Evolutionary conservation across 2,888 invertebrate genomes (phyloP).

Genomic region (Scelioninae gen. 1): DNA sequence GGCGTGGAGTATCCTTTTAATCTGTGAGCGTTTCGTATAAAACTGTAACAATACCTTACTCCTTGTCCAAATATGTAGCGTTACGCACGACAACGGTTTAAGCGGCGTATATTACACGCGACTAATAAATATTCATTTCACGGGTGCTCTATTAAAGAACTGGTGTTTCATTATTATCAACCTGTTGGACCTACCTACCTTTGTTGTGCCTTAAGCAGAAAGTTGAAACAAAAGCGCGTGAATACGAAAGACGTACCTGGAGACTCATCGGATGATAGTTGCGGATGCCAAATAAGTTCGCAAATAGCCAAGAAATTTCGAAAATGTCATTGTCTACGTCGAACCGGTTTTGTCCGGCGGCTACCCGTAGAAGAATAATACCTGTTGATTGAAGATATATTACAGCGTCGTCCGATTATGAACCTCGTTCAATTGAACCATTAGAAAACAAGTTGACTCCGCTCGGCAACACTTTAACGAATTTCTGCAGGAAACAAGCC

Average conservation of each 20-base stretch:
- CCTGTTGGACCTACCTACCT: conserved; percentile 38
- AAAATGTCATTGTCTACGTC: conserved; percentile 65
- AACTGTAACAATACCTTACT: conserved; percentile 9
- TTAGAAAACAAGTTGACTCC: conserved; percentile 7
- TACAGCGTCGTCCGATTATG: conserved; percentile 44
- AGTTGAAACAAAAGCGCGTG: conserved; percentile 54
- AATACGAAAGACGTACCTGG: conserved; percentile 21
- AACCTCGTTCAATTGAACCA: conserved; percentile 47
- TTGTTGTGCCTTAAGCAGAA: conserved; percentile 52
- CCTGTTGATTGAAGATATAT: conserved; percentile 61
- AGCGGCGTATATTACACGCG: conserved; percentile 32
- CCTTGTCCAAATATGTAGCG: conserved; percentile 18
- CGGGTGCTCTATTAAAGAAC: conserved; percentile 32
- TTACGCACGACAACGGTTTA: conserved; percentile 1
- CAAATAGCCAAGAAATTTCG: conserved; percentile 63
- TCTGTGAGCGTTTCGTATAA: conserved; percentile 1
- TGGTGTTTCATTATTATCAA: conserved; percentile 54
- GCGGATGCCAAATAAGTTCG: conserved; percentile 63
- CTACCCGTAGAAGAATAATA: conserved; percentile 49
- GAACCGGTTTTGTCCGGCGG: conserved; percentile 52
- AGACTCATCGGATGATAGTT: conserved; percentile 39
- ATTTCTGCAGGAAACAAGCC: conserved; percentile 19
- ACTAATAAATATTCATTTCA: conserved; percentile 53
- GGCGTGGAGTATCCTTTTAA: background rate
- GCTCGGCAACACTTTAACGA: conserved; percentile 28